Evolutionary conservation across 2,113 vertebrate genomes (phyloP), one percentile per base, ranked within the genome.

Genomic region (Ophiodon elongatus): DNA sequence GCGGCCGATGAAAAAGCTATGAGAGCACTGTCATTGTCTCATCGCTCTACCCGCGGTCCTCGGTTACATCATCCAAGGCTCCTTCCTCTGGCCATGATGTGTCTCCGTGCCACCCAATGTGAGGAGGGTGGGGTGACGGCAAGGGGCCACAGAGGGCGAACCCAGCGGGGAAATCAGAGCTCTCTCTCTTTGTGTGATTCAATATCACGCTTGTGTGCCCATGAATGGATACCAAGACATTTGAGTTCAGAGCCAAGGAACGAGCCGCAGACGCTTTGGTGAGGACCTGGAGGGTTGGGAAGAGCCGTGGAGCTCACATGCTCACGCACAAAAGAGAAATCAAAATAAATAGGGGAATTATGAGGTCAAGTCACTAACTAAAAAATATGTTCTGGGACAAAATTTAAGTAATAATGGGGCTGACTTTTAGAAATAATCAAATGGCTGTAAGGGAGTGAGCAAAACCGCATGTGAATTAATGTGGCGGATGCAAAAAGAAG

Each of bases 201-300:
- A 89, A 92, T 92, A 91, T 93, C 91, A 93, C 83, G 87, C 90
- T 88, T 91, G 86, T 88, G 88, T 91, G 75, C 85, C 85, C 92
- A 89, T 83, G 88, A 93, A 90, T 82, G 89, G 76, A 82, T 59
- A 86, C 90, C 89, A 87, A 90, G 84, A 88, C 76, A 84, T 91
- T 78, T 52, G 84, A 85, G 89, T 85, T 86, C 80, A 82, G 72
- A 84, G 89, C 88, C 86, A 88, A 82, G 79, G 80, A 91, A 73
- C 25, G 47, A 75, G 86, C 73, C 83, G 31, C 17, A 35, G 87
- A 68, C 65, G 41, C 57, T 88, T 79, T 66, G 43, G 73, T 25
- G 25, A 82, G 76, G 81, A 39, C 68, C 66, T 52, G 82, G 37
- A 19, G 33, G 62, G 69, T 39, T 33, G 73, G 68, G 25, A 29